Base-by-base conservation (phyloP, 1,140 invertebrate species). In the Physella acuta region DNA sequence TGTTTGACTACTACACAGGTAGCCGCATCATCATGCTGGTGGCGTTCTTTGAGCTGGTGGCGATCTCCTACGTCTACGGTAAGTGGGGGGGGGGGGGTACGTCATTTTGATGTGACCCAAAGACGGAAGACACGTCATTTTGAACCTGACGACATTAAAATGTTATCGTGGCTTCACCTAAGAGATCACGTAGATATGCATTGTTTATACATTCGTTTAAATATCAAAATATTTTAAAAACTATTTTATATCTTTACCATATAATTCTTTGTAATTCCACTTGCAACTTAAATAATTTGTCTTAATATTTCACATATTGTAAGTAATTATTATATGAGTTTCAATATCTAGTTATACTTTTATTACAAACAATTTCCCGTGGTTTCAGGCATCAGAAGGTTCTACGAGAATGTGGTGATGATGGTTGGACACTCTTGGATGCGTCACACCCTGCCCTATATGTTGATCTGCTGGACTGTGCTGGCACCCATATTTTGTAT, bases 1-100 rank as follows among this genome's bases (percentile, higher is more conserved):
- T 91, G 66, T 90, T 91, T 87, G 90, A 91, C 78, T 90, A 89
- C 76, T 91, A 91, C 76, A 89, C 90, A 14, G 90, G 93, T 16
- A 86, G 85, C 75, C 88, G 89, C 70, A 90, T 90, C 37, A 89
- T 91, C 85, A 88, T 90, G 8, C 88, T 93, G 2, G 91, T 93
- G 39, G 85, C 89, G 11, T 82, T 91, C 37, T 86, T 91, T 71
- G 92, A 94, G 86, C 87, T 91, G 0, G 79, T 91, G 28, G 90
- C 90, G 44, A 88, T 93, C 16, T 86, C 89, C 1, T 93, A 91
- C 88, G 89, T 90, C 24, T 94, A 93, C 82, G 92, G 92, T 81
- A 75, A 77, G 79, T 75, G 39, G 8, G 20, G 39, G 20, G 39
- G 20, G 8, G 39, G 39, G 8, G 39, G 20, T 20, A 44, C 39